Percentiles rank a stretch among this genome's conserved stretches.
These are phyloP conservation scores for Ceratosolen fusciceps DNA, from an alignment of 1,140 invertebrate genomes.

Conservation along the genomic window DNA sequence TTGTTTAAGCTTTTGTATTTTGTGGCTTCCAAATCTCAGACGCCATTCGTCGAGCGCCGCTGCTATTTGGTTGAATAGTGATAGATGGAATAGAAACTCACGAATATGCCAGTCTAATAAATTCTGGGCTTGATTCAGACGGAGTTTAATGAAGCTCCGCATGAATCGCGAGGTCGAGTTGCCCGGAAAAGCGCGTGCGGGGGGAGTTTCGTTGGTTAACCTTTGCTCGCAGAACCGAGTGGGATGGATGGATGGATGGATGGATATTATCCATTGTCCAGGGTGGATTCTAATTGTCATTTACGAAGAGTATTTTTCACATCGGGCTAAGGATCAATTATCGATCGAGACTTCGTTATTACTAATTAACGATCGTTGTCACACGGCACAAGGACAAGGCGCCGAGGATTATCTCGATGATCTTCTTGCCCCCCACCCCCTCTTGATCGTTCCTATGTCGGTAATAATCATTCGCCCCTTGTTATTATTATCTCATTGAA, in stretches of 20 bases:
- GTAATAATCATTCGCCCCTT: too few species aligned
- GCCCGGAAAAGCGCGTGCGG: neutral
- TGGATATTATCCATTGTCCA: neutral
- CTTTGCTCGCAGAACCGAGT: neutral
- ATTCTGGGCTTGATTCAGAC: constrained; percentile 31
- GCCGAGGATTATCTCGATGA: too few species aligned
- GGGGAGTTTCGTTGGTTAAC: constrained; percentile 32
- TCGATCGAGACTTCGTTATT: too few species aligned
- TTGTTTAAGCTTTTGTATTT: constrained; percentile 66
- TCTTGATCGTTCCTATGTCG: too few species aligned
- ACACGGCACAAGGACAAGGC: too few species aligned
- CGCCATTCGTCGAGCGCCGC: constrained; percentile 50
- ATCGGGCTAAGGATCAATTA: too few species aligned
- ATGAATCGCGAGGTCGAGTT: constrained; percentile 22
- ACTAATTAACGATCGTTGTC: too few species aligned
- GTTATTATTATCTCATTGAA: too few species aligned
- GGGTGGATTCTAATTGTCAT: too few species aligned
- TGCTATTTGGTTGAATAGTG: constrained; percentile 13
- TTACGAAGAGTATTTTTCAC: too few species aligned
- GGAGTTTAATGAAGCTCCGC: constrained; percentile 43
- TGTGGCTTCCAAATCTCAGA: constrained; percentile 65
- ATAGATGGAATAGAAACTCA: constrained; percentile 26
- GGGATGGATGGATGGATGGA: constrained; percentile 13
- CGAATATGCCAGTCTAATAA: constrained; percentile 31
- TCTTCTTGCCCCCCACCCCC: too few species aligned